Base-by-base conservation (phyloP, 37 sponge, comb jelly and placozoan species). In the Aphrocallistes beatrix region DNA sequence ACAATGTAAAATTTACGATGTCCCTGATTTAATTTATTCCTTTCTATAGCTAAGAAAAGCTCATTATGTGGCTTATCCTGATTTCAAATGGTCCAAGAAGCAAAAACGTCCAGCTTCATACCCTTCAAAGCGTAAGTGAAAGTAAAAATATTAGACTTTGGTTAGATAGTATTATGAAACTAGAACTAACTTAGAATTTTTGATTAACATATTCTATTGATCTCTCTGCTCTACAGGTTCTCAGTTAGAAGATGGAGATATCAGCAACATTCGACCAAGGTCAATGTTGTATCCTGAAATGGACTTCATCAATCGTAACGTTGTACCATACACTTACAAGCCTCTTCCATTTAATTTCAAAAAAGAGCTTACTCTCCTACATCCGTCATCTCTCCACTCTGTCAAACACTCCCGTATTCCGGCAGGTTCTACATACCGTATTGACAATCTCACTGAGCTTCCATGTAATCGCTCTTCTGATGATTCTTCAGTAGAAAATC, bases 321-420 rank as follows among this genome's bases (percentile, higher is more conserved):
- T 32, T 60, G n/a, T 28, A 28, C 34, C 75, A 32, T 21, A 25
- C n/a, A 60, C 25, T 30, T 60, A 25, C n/a, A 60, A 60, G 34
- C 75, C 75, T 3, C 28, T 60, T 19, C 34, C 75, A 32, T 60
- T 60, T 60, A 30, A 60, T 60, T 60, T 60, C 32, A 60, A 13
- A 8, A 60, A 60, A 28, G 75, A 60, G 75, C 8, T 8, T 19
- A 3, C 6, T 25, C 34, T 60, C 28, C 75, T 30, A 25, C 75
- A 60, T 30, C 75, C 75, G n/a, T 60, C 75, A 6, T 60, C 75
- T 60, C 75, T 60, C 75, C 75, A 60, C 75, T 60, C 75, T 19
- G n/a, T 60, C n/a, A 60, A 60, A 25, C 75, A 60, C 6, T 28
- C 75, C 21, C 25, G 21, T 25, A 1, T 60, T 6, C 34, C 75